These are phyloP conservation scores for Pandion haliaetus DNA, from an alignment of 2,113 vertebrate species.

Conservation along the genomic window DNA sequence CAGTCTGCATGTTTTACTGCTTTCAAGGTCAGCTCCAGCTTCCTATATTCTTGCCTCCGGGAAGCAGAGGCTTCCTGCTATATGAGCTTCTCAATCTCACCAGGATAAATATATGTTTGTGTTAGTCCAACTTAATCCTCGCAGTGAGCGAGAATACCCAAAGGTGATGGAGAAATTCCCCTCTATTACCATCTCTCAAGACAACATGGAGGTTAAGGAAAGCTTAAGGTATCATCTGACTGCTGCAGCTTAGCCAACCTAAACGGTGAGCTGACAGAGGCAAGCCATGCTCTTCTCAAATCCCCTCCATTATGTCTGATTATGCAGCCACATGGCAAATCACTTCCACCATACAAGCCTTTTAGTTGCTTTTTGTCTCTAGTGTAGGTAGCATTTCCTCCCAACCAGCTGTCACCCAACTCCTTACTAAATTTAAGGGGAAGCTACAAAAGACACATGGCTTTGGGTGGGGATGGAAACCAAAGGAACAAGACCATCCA, in stretches of 20 bases:
- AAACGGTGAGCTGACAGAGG: background rate
- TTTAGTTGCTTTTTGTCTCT: background rate
- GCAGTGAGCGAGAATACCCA: background rate
- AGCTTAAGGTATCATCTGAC: background rate
- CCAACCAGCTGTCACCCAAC: background rate
- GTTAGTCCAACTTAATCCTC: background rate
- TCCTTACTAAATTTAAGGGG: background rate
- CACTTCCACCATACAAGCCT: background rate
- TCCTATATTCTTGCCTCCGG: background rate
- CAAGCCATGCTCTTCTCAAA: background rate
- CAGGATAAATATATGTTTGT: background rate
- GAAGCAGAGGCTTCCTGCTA: background rate
- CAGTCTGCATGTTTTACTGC: background rate
- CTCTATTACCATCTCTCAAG: background rate
- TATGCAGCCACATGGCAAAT: background rate
- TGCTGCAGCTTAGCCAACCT: background rate
- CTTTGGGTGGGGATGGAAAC: slow-evolving; percentile 29
- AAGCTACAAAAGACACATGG: background rate
- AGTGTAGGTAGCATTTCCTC: background rate
- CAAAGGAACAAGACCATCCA: slow-evolving; percentile 16
- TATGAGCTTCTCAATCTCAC: background rate
- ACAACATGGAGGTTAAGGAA: background rate
- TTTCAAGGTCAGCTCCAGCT: background rate
- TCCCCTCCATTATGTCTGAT: accelerated
- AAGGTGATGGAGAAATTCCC: background rate